Percentiles rank a stretch among this genome's conserved stretches.
Evolutionary conservation across 2,113 vertebrate species (phyloP).

Genomic region (Mirza zaza): DNA sequence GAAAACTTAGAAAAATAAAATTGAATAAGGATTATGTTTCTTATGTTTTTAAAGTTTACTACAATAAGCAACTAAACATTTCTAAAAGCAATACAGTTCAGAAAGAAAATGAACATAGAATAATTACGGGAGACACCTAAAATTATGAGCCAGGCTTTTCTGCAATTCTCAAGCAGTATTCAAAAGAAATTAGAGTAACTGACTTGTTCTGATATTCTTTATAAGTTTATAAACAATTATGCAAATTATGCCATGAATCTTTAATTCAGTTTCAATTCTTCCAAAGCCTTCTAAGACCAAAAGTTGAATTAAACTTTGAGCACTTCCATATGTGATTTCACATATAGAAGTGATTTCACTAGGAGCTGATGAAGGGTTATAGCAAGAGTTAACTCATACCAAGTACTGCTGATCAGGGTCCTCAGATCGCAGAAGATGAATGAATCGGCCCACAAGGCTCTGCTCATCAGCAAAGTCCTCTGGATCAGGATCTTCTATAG

Average conservation of each 20-base stretch:
- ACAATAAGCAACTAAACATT: conserved; percentile 10
- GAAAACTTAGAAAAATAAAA: not conserved
- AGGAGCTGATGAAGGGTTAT: not conserved
- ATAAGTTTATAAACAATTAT: not conserved
- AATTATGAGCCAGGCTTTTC: not conserved
- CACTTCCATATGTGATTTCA: not conserved
- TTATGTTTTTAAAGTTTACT: not conserved
- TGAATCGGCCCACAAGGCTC: conserved; percentile 97
- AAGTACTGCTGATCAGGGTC: conserved; percentile 98
- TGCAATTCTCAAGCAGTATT: not conserved
- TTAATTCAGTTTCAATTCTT: not conserved
- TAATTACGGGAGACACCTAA: not conserved
- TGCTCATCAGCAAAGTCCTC: conserved; percentile 99
- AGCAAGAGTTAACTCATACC: conserved; percentile 79
- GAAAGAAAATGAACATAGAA: not conserved
- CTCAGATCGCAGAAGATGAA: conserved; percentile 95
- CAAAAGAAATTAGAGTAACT: not conserved
- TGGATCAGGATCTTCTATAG: conserved; percentile 96
- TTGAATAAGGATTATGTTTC: not conserved
- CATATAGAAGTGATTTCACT: not conserved
- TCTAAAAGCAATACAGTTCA: not conserved
- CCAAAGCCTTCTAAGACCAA: not conserved
- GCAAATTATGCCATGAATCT: not conserved
- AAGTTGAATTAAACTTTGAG: not conserved
- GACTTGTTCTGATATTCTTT: not conserved